A percentile compares a stretch with the other conserved stretches of the same genome.
Evolutionary conservation across 2,888 invertebrate species (phyloP).

Genomic region (Pedicia rivosa): DNA sequence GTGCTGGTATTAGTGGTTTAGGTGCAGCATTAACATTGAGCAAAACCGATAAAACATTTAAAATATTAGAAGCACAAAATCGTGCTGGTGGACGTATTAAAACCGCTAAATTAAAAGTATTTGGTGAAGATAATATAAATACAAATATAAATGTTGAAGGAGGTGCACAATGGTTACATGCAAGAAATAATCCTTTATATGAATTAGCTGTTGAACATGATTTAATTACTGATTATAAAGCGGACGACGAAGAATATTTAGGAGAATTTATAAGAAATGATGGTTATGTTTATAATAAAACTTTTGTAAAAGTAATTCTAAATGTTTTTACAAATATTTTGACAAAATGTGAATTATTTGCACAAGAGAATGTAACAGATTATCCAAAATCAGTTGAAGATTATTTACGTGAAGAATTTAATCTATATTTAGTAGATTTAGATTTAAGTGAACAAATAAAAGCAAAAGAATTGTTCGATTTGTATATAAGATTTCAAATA

Average conservation of each 20-base stretch:
- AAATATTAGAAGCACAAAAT: slow-evolving; percentile 9
- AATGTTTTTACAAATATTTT: slow-evolving; percentile 33
- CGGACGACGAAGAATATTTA: slow-evolving; percentile 41
- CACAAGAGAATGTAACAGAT: slow-evolving; percentile 17
- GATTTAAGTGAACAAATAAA: slow-evolving; percentile 20
- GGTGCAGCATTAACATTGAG: slow-evolving; percentile 6
- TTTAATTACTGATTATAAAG: slow-evolving; percentile 13
- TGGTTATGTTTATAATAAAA: slow-evolving; percentile 30
- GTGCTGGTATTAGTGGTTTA: slow-evolving; percentile 1
- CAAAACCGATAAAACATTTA: slow-evolving; percentile 6
- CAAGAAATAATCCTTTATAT: slow-evolving; percentile 26
- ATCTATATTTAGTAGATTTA: slow-evolving; percentile 9
- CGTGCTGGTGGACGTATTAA: slow-evolving; percentile 10
- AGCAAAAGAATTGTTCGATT: slow-evolving; percentile 38
- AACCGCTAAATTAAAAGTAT: neutral
- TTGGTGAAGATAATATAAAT: neutral
- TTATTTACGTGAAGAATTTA: slow-evolving; percentile 31
- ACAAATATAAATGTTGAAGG: slow-evolving; percentile 19
- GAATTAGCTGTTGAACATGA: slow-evolving; percentile 18
- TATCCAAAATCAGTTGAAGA: slow-evolving; percentile 29
- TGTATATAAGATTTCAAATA: slow-evolving; percentile 40
- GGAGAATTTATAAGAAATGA: slow-evolving; percentile 36
- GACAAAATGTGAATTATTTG: slow-evolving; percentile 33
- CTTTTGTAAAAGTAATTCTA: slow-evolving; percentile 33
- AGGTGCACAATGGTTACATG: slow-evolving; percentile 31